phyloP scores from a whole-genome alignment of 2,113 vertebrate genomes.

The Casuarius casuarius region DNA sequence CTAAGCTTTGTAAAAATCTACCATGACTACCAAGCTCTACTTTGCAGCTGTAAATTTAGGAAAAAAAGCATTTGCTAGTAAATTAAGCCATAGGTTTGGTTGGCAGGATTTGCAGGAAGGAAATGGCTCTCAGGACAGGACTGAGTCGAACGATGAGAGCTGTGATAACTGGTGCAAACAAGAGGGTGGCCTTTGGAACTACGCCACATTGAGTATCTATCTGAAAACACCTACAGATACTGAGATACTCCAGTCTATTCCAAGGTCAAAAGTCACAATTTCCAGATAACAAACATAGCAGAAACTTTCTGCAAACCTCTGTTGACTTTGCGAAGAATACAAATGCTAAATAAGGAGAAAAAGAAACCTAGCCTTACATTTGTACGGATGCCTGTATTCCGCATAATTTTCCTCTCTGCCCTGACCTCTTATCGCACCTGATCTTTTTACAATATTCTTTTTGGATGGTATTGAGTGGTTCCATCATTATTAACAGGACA shows the following conservation, averaged over 20 bases:
- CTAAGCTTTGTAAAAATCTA: neutral
- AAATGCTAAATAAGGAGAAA: neutral
- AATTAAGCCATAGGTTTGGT: neutral
- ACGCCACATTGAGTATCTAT: neutral
- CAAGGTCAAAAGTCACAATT: neutral
- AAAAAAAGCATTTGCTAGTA: neutral
- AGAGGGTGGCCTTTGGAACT: neutral
- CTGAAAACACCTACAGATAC: neutral
- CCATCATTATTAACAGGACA: conserved; percentile 46
- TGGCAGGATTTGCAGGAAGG: neutral
- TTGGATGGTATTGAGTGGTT: neutral
- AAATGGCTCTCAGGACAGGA: neutral
- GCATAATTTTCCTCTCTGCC: neutral
- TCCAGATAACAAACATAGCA: neutral
- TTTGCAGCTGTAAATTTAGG: neutral
- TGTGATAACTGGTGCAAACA: neutral
- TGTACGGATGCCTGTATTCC: neutral
- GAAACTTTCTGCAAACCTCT: neutral
- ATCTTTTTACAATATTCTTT: neutral
- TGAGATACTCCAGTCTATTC: neutral
- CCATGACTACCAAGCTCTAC: neutral
- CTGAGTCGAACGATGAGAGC: neutral
- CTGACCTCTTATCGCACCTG: conserved; percentile 12
- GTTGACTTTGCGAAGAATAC: neutral
- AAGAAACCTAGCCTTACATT: neutral